A percentile compares a stretch with the other conserved stretches of the same genome.
These are phyloP conservation scores for Cyclina sinensis DNA, from an alignment of 1,140 invertebrate species.

Conservation along the genomic window DNA sequence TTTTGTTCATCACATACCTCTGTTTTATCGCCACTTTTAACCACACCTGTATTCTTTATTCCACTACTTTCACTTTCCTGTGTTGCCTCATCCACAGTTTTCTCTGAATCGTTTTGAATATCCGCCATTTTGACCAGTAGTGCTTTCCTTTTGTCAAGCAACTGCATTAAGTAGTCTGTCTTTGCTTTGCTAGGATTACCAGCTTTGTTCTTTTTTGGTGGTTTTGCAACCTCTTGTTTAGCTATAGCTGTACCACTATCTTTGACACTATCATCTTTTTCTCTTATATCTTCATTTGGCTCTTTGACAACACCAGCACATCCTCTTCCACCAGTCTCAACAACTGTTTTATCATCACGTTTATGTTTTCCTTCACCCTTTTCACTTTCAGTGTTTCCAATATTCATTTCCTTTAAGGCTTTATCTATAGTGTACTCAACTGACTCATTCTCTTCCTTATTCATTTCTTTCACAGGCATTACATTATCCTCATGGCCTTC, in stretches of 20 bases:
- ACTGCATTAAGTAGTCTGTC: conserved; percentile 65
- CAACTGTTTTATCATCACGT: not conserved
- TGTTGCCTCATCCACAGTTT: not conserved
- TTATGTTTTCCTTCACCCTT: not conserved
- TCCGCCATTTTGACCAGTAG: conserved; percentile 57
- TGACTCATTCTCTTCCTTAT: not conserved
- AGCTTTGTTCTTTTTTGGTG: conserved; percentile 1
- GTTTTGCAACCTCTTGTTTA: not conserved
- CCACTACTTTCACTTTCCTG: not conserved
- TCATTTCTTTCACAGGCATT: not conserved
- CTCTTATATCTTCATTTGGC: not conserved
- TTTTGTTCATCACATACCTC: not conserved
- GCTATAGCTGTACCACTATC: too few species aligned
- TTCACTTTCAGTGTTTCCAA: not conserved
- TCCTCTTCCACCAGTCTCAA: not conserved
- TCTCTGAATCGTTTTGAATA: not conserved
- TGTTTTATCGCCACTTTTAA: not conserved
- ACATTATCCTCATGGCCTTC: not conserved
- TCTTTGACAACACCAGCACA: not conserved
- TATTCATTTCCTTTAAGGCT: conserved; percentile 19
- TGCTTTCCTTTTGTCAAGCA: conserved; percentile 59
- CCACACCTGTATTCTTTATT: not conserved
- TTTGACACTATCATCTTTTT: not conserved
- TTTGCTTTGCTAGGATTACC: conserved; percentile 19
- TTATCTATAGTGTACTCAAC: conserved; percentile 25